Percentiles rank a stretch among this genome's conserved stretches.
Evolutionary conservation across 2,113 vertebrate species (phyloP).

Genomic region (Nothobranchius furzeri): DNA sequence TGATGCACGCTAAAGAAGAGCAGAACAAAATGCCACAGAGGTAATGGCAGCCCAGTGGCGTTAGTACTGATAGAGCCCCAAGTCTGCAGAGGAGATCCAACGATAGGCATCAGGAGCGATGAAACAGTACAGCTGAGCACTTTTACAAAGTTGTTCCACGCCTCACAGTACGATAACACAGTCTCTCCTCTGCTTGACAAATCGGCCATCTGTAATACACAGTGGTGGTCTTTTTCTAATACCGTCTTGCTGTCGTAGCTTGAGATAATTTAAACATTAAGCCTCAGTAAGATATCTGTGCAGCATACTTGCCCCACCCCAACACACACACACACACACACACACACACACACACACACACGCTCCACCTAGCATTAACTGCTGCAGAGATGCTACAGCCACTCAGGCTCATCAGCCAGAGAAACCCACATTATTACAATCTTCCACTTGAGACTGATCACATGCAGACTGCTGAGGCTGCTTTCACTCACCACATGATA

Average conservation of each 20-base stretch:
- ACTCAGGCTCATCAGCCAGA: slow-evolving; percentile 22
- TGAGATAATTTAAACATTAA: slow-evolving; percentile 59
- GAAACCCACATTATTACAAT: slow-evolving; percentile 32
- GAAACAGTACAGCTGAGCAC: slow-evolving; percentile 11
- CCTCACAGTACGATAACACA: slow-evolving; percentile 32
- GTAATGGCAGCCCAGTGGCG: background rate
- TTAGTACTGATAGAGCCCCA: background rate
- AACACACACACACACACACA: background rate
- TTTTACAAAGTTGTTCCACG: slow-evolving; percentile 49
- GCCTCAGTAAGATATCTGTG: slow-evolving; percentile 37
- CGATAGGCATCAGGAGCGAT: slow-evolving; percentile 3
- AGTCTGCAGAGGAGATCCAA: too few species aligned
- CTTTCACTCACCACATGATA: slow-evolving; percentile 48
- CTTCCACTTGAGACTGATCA: slow-evolving; percentile 33
- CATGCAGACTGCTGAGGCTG: slow-evolving; percentile 23
- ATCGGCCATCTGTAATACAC: slow-evolving; percentile 39
- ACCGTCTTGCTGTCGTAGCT: slow-evolving; percentile 45
- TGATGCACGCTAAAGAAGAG: slow-evolving; percentile 49
- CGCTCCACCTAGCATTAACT: slow-evolving; percentile 18
- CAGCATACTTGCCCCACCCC: background rate
- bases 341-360: slow-evolving; percentile 8
- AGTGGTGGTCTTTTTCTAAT: slow-evolving; percentile 54
- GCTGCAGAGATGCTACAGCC: slow-evolving; percentile 11
- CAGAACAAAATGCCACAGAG: slow-evolving; percentile 43
- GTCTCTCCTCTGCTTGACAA: slow-evolving; percentile 43